Evolutionary conservation across 2,888 invertebrate genomes (phyloP).

Genomic region (Ochropleura leucogaster): DNA sequence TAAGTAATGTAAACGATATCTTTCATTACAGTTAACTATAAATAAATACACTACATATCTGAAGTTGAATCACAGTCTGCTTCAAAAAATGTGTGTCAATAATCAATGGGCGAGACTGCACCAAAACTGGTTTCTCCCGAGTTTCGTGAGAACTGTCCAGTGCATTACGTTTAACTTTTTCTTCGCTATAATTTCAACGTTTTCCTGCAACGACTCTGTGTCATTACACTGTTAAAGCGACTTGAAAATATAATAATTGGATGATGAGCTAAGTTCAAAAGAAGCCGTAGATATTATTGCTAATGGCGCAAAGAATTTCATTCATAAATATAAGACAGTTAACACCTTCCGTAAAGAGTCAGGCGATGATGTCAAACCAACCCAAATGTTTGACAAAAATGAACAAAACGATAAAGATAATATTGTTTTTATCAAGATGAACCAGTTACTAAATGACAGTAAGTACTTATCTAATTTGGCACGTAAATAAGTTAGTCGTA

Average conservation of each 20-base stretch:
- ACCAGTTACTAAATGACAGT: slow-evolving; percentile 34
- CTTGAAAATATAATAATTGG: slow-evolving; percentile 56
- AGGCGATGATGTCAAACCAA: background rate
- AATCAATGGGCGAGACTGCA: slow-evolving; percentile 70
- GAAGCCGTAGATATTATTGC: slow-evolving; percentile 41
- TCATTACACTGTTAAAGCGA: slow-evolving; percentile 38
- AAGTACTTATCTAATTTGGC: slow-evolving; percentile 34
- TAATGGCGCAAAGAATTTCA: slow-evolving; percentile 21
- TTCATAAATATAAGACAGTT: slow-evolving; percentile 19
- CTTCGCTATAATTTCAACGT: slow-evolving; percentile 49
- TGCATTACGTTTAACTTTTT: slow-evolving; percentile 54
- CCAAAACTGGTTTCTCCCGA: slow-evolving; percentile 73
- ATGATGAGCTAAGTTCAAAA: slow-evolving; percentile 31
- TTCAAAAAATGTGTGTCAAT: slow-evolving; percentile 72
- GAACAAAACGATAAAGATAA: slow-evolving; percentile 27
- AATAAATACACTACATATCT: slow-evolving; percentile 40
- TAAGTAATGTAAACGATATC: slow-evolving; percentile 17
- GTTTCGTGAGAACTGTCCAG: slow-evolving; percentile 65
- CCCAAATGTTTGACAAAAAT: slow-evolving; percentile 16
- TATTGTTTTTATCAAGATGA: slow-evolving; percentile 39
- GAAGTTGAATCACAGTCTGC: slow-evolving; percentile 53
- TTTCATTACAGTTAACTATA: slow-evolving; percentile 37
- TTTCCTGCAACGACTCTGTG: slow-evolving; percentile 51
- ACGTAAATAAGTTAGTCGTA: slow-evolving; percentile 25
- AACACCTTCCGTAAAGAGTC: background rate